A percentile compares a stretch with the other conserved stretches of the same genome.
Evolutionary conservation across 2,113 vertebrate species (phyloP).

Genomic region (Xerus inauris): DNA sequence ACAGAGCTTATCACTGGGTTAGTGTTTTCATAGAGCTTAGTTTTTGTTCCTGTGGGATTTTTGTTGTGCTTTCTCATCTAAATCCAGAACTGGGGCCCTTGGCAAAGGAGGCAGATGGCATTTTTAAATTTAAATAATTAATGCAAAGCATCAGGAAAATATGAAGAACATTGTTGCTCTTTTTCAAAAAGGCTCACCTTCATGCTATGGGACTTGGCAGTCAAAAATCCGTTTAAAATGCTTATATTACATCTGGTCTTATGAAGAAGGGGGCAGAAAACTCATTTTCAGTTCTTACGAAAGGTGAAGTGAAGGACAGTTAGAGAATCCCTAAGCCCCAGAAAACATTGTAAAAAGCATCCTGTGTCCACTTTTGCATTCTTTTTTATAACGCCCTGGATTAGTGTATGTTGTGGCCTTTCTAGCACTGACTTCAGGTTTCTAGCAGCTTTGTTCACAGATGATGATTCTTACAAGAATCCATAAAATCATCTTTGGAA

Average conservation of each 20-base stretch:
- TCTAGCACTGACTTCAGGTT: neutral
- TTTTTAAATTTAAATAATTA: slow-evolving; percentile 64
- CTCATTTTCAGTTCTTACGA: slow-evolving; percentile 45
- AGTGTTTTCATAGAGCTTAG: neutral
- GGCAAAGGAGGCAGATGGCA: slow-evolving; percentile 65
- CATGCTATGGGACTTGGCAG: slow-evolving; percentile 18
- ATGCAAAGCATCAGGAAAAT: slow-evolving; percentile 61
- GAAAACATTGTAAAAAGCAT: no score
- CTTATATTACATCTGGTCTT: neutral
- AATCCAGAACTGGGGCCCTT: slow-evolving; percentile 51
- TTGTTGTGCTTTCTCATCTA: slow-evolving; percentile 32
- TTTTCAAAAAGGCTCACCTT: slow-evolving; percentile 29
- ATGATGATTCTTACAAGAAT: neutral
- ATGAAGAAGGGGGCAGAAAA: slow-evolving; percentile 38
- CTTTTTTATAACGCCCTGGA: neutral
- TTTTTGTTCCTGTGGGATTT: slow-evolving; percentile 45
- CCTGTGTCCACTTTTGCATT: neutral
- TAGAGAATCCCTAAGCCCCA: neutral
- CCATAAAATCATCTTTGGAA: neutral
- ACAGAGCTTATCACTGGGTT: neutral
- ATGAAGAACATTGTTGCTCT: slow-evolving; percentile 31
- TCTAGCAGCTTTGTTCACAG: neutral
- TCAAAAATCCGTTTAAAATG: slow-evolving; percentile 54
- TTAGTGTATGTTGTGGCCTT: neutral
- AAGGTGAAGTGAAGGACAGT: neutral